Evolutionary conservation across 2,113 vertebrate species (phyloP), one percentile per base, ranked within the genome.

Genomic region (Plotosus lineatus): DNA sequence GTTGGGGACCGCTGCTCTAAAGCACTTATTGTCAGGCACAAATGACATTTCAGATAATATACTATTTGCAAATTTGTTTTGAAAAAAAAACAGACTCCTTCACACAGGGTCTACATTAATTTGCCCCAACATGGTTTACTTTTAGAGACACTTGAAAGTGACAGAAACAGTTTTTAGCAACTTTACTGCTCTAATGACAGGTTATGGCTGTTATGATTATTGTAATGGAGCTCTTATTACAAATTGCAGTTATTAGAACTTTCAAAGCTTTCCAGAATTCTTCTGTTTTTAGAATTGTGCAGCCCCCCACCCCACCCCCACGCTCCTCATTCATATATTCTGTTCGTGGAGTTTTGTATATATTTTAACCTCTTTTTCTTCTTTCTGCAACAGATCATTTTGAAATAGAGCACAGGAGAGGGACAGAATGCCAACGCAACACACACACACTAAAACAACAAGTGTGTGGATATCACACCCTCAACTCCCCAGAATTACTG

Each of bases 391-490:
- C 94, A 99, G 98, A 98, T 99, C 92, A 98, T 98, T 93, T 96
- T 99, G 96, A 99, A 99, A 93, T 98, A 95, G 94, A 86, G 42
- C 50, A 89, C 93, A 91, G 94, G 88, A 95, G 91, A 3, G 94
- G 91, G 89, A 90, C 83, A 69, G 94, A 95, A 94, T 97, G 95
- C 93, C 95, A 96, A 88, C 94, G 95, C 92, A 94, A 95, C 91
- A 95, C 94, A 91, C 91, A 95, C 92, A 94, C 92, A 95, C 95
- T 96, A 91, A 96, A 96, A 93, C 95, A 95, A 90, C 93, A 94
- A 94, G 94, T 94, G 91, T 98, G 96, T 98, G 98, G 96, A 98
- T 98, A 98, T 94, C 95, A 96, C 91, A 90, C 96, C 90, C 91
- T 95, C 94, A 95, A 95, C 92, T 94, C 95, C 88, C 90, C 96